Conservation (phyloP, 2,888 invertebrate genomes). For the Antitype chi region DNA sequence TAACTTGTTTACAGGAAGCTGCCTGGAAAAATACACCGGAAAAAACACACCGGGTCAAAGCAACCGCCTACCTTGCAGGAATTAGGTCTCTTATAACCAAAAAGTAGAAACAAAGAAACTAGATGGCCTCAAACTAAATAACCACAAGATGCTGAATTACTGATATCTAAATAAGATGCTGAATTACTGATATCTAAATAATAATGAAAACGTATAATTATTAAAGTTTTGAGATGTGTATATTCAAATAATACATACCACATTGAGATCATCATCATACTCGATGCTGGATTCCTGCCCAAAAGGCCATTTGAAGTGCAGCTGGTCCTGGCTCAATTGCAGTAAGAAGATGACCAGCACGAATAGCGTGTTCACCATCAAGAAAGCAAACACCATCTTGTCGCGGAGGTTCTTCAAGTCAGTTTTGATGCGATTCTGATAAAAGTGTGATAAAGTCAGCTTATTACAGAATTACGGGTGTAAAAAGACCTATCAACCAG, state of each 20-base stretch:
- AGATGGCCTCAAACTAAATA: too few relatives aligned
- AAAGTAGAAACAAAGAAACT: too few relatives aligned
- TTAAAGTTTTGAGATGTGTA: not conserved
- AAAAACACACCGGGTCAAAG: too few relatives aligned
- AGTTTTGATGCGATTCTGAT: conserved; percentile 95
- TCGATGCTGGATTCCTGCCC: conserved; percentile 95
- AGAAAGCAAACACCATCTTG: conserved; percentile 98
- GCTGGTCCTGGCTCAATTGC: conserved; percentile 98
- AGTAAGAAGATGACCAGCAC: conserved; percentile 99
- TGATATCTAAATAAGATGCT: too few relatives aligned
- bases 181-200: too few relatives aligned
- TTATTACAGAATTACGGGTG: not conserved
- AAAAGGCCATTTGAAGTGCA: conserved; percentile 98
- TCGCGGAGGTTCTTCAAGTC: conserved; percentile 98
- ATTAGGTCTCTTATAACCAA: too few relatives aligned
- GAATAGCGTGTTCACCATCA: conserved; percentile 99
- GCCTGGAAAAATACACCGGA: too few relatives aligned
- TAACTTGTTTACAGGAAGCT: too few relatives aligned
- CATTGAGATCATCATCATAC: conserved; percentile 94
- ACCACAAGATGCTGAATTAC: too few relatives aligned
- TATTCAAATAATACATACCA: conserved; percentile 74
- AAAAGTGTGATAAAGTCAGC: conserved; percentile 2
- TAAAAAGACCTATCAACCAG: not conserved
- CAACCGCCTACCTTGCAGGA: too few relatives aligned
- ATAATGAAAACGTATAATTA: not conserved